Base-by-base conservation (phyloP, 2,113 vertebrate genomes). In the Scopus umbretta region DNA sequence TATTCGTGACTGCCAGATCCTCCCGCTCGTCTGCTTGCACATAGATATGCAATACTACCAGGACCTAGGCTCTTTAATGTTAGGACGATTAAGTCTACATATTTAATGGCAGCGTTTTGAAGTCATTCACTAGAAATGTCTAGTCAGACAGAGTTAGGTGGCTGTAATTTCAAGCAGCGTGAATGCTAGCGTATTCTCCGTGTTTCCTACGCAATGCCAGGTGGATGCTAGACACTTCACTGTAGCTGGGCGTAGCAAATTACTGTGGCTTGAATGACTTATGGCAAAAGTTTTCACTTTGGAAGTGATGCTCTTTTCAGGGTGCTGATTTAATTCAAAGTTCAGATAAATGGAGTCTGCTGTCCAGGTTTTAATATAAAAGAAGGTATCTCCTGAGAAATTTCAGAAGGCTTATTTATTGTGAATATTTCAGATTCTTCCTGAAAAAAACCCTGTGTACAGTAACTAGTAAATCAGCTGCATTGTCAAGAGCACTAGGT, bases 401-500 rank as follows among this genome's bases (percentile, higher is more conserved):
- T 49, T 92, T 95, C 53, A 63, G 50, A 84, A 85, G 40, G 65
- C 52, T 94, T 86, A 73, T 59, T 93, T 95, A 90, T 85, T 92
- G 50, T 65, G 45, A 82, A 42, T 90, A 95, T 80, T 82, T 63
- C 83, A 66, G 32, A 72, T 86, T 96, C 27, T 58, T 94, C 25
- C 56, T 23, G 25, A 86, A 92, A 85, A 56, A 87, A 29, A n/a
- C n/a, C 0, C 4, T 20, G 4, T 47, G 8, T 83, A 70, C 27
- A 68, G 21, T 68, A 91, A 85, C 65, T 27, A 87, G 52, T 74
- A 78, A 88, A 83, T 91, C 59, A 82, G 45, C 53, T 94, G 66
- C 21, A 71, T 62, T 82, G 49, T 42, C 74, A 82, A 58, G 27
- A 88, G 50, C 30, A 92, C 47, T 27, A 86, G 13, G 8, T 86